Evolutionary conservation across 2,113 vertebrate species (phyloP).

Genomic region (Cacatua alba): DNA sequence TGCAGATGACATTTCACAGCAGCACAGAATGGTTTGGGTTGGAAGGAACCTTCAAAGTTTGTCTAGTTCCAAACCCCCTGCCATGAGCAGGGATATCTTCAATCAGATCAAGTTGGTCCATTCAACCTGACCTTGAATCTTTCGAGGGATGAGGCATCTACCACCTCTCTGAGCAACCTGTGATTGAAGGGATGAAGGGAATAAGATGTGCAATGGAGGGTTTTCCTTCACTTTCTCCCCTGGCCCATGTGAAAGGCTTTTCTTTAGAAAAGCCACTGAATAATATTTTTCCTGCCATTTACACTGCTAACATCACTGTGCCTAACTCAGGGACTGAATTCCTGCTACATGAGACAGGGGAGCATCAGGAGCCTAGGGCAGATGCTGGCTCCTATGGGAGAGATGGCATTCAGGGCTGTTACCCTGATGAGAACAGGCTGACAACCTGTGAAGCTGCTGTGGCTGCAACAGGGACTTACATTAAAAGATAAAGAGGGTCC

Average conservation of each 20-base stretch:
- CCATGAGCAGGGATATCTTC: neutral
- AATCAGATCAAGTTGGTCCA: neutral
- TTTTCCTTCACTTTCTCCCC: neutral
- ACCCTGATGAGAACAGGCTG: neutral
- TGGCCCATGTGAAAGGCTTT: neutral
- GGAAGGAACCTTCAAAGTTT: neutral
- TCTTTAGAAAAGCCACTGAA: neutral
- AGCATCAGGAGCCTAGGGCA: neutral
- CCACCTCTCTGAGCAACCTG: neutral
- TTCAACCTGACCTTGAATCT: neutral
- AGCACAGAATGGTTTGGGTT: neutral
- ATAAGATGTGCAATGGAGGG: neutral
- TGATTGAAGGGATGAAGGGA: neutral
- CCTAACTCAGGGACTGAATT: neutral
- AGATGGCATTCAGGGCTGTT: neutral
- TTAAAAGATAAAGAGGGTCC: neutral
- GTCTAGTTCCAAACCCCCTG: neutral
- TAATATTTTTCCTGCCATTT: neutral
- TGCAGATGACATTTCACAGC: neutral
- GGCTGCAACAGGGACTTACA: neutral
- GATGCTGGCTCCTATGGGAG: neutral
- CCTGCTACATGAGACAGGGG: neutral
- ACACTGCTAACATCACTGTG: neutral
- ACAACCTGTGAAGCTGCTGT: neutral
- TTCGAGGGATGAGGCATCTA: neutral